Base-by-base conservation (phyloP, 2,113 vertebrate genomes). In the Phrynocephalus versicolor region DNA sequence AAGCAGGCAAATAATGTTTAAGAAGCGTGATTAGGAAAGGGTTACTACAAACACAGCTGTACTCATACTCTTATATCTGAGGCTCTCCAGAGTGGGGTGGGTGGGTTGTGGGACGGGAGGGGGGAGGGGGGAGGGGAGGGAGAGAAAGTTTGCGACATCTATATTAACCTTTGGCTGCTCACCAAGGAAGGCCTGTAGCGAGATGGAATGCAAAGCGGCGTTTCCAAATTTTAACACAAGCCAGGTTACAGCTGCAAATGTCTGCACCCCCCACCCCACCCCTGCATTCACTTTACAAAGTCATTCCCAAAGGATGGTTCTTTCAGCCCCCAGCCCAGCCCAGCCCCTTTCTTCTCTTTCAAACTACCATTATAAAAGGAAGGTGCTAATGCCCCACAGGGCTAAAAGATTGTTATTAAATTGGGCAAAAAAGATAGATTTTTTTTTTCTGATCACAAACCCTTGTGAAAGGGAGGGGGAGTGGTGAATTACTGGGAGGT, bases 71-170 rank as follows among this genome's bases (percentile, higher is more conserved):
- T 94, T 94, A 91, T 90, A 91, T 96, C 87, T 91, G 92, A 94
- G 94, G 91, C 91, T 70, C 91, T 93, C 95, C 94, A 95, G 95
- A 95, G 70, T 81, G 70, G 58, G 69, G 75, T n/a, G n/a, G 45
- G 64, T 65, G 62, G 27, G 62, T 65, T 65, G 27, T 27, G 27
- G 62, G 27, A 65, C 16, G 51, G 33, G 10, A 33, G 3, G 3
- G 13, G 19, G 55, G 15, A 27, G 37, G n/a, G 27, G 57, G 16
- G 23, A 30, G n/a, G n/a, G n/a, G 69, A 51, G n/a, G 6, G 67
- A 62, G 95, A 97, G 94, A 96, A 97, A 95, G 95, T 94, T 95
- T 95, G 97, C 97, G 97, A 98, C 97, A 98, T 98, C 98, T 98
- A 96, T 97, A 98, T 98, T 98, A 98, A 97, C 97, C 97, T 97